Evolutionary conservation across 2,797 vertebrate species (phyloP).

Genomic region (Erpetoichthys calabaricus): DNA sequence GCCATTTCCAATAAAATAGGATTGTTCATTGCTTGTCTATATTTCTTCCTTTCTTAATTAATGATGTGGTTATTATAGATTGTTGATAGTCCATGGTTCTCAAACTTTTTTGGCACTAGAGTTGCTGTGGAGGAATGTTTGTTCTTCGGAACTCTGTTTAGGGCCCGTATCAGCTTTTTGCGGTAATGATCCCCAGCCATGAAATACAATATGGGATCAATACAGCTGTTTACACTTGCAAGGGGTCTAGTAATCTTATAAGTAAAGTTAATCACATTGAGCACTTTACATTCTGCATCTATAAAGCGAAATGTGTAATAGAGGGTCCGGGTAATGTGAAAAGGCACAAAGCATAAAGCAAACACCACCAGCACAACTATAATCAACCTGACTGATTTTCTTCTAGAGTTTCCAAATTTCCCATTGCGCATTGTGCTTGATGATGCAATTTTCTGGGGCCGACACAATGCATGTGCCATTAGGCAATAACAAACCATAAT

Average conservation of each 20-base stretch:
- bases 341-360: constrained; percentile 77
- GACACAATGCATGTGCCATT: constrained; percentile 65
- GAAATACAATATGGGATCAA: constrained; percentile 85
- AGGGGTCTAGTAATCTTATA: constrained; percentile 87
- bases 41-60: too few relatives aligned
- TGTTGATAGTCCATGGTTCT: constrained; percentile 25
- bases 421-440: constrained; percentile 18
- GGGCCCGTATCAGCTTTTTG: constrained; percentile 38
- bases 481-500: constrained; percentile 72
- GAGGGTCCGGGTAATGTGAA: constrained; percentile 78
- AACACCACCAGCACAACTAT: constrained; percentile 70
- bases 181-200: constrained; percentile 73
- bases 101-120: constrained; percentile 5
- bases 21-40: too few relatives aligned
- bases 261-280: constrained; percentile 76
- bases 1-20: too few relatives aligned
- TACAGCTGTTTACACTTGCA: constrained; percentile 83
- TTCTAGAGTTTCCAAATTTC: constrained; percentile 35
- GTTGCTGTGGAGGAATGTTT: constrained; percentile 9
- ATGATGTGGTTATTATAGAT: constrained; percentile 21
- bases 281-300: constrained; percentile 47
- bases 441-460: constrained; percentile 36
- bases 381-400: constrained; percentile 72
- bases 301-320: constrained; percentile 80
- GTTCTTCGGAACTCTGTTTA: constrained; percentile 15